A percentile compares a stretch with the other conserved stretches of the same genome.
phyloP scores from a whole-genome alignment of 2,113 vertebrate genomes.

The Hypocryptadius cinnamomeus region DNA sequence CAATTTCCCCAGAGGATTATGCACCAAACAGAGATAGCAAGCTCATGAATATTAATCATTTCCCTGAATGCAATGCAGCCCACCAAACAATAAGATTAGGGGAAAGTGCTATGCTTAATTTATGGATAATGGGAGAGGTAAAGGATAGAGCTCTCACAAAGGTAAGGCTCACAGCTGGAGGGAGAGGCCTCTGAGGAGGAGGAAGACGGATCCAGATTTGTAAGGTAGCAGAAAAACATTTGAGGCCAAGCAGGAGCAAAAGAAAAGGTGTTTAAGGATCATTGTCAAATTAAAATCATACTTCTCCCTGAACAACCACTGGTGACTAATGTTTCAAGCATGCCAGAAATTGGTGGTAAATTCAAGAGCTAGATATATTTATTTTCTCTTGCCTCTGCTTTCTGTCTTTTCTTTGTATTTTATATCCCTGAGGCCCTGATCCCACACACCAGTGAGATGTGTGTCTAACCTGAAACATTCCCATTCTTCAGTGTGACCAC shows the following conservation, averaged over 20 bases:
- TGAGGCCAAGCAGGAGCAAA: background rate
- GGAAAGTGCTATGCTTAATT: slow-evolving; percentile 56
- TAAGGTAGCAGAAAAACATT: slow-evolving; percentile 10
- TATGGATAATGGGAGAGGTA: slow-evolving; percentile 55
- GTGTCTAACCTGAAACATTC: background rate
- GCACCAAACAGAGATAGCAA: slow-evolving; percentile 67
- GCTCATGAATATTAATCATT: slow-evolving; percentile 73
- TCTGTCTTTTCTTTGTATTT: background rate
- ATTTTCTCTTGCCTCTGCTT: background rate
- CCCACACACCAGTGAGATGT: background rate
- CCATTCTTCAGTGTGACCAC: background rate
- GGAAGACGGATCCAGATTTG: slow-evolving; percentile 1
- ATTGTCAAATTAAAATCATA: slow-evolving; percentile 35
- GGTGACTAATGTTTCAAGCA: background rate
- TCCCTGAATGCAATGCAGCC: slow-evolving; percentile 49
- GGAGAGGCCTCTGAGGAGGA: slow-evolving; percentile 20
- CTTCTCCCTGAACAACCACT: background rate
- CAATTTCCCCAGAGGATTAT: slow-evolving; percentile 66
- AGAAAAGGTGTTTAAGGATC: slow-evolving; percentile 29
- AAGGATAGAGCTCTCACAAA: slow-evolving; percentile 57
- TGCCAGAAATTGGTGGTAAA: background rate
- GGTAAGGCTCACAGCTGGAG: slow-evolving; percentile 52
- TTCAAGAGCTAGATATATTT: background rate
- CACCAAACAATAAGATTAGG: slow-evolving; percentile 61
- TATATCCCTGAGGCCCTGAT: background rate